These are phyloP conservation scores for Rhingia campestris DNA, from an alignment of 2,888 invertebrate genomes.

Conservation along the genomic window DNA sequence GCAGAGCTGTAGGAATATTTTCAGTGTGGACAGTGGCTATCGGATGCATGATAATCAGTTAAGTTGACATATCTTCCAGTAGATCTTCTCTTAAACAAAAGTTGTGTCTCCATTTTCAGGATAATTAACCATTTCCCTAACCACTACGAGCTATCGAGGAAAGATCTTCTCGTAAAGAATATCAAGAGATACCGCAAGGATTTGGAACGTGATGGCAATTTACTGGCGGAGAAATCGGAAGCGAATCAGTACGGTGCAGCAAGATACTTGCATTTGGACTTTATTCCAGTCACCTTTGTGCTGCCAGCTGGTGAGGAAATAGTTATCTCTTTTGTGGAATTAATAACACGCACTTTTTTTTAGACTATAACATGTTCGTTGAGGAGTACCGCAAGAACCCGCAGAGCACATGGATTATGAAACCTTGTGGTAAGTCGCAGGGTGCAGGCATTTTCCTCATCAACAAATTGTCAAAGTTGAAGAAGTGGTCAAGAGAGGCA, in stretches of 20 bases:
- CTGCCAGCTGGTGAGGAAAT: slow-evolving; percentile 87
- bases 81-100: background rate
- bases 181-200: slow-evolving; percentile 97
- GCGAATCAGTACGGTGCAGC: slow-evolving; percentile 85
- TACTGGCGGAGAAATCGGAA: slow-evolving; percentile 90
- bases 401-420: slow-evolving; percentile 98
- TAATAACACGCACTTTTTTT: slow-evolving; percentile 1
- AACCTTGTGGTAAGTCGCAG: slow-evolving; percentile 97
- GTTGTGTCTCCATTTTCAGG: slow-evolving; percentile 81
- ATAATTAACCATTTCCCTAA: slow-evolving; percentile 98
- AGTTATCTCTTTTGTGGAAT: background rate
- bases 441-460: slow-evolving; percentile 97
- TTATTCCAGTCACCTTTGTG: slow-evolving; percentile 96
- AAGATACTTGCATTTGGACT: slow-evolving; percentile 92
- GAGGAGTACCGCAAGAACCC: slow-evolving; percentile 97
- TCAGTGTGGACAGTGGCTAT: slow-evolving; percentile 95
- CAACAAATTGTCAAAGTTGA: slow-evolving; percentile 96
- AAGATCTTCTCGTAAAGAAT: slow-evolving; percentile 97
- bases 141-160: slow-evolving; percentile 96
- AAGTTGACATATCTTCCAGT: slow-evolving; percentile 77
- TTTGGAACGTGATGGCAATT: slow-evolving; percentile 94
- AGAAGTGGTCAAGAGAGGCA: slow-evolving; percentile 94
- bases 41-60: slow-evolving; percentile 95
- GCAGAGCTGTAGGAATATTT: slow-evolving; percentile 94
- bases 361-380: slow-evolving; percentile 97